Conservation (phyloP, 64 coral and sea anemone genomes). For the Actinia equina region DNA sequence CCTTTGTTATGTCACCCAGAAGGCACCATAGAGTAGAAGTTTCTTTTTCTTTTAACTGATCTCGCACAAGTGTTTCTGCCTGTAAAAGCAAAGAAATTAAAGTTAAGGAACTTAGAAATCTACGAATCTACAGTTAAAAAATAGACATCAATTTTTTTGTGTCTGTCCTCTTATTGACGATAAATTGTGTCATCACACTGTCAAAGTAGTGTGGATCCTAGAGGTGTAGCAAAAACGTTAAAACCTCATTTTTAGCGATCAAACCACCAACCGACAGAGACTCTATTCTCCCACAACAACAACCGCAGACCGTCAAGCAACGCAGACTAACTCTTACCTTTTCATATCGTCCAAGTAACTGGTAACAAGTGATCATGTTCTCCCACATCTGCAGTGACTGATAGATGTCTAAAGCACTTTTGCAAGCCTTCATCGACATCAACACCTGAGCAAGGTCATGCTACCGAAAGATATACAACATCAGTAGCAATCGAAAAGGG, state of each 20-base stretch:
- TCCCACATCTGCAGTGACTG: slow-evolving; percentile 81
- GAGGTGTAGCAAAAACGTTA: no score
- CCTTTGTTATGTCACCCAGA: slow-evolving; percentile 85
- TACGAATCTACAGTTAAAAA: no score
- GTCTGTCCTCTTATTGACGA: no score
- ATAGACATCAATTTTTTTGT: no score
- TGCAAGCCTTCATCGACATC: slow-evolving; percentile 50
- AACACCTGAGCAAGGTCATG: slow-evolving; percentile 73
- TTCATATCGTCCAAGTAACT: slow-evolving; percentile 75
- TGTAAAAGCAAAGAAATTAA: not conserved
- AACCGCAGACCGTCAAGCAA: not conserved
- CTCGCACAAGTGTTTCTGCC: slow-evolving; percentile 79
- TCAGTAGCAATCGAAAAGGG: not conserved
- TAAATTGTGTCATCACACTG: no score
- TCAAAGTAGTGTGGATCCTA: no score
- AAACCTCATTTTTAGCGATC: no score
- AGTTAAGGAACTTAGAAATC: no score
- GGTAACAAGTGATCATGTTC: slow-evolving; percentile 87
- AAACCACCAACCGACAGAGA: no score
- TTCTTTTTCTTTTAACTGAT: slow-evolving; percentile 78
- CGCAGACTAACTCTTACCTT: slow-evolving; percentile 46
- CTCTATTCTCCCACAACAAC: no score
- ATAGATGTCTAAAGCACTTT: slow-evolving; percentile 77
- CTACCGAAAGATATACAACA: slow-evolving; percentile 35
- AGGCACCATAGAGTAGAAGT: slow-evolving; percentile 88